Base-by-base conservation (phyloP, 35 echinoderm and acorn worm genomes). In the Anneissia japonica region DNA sequence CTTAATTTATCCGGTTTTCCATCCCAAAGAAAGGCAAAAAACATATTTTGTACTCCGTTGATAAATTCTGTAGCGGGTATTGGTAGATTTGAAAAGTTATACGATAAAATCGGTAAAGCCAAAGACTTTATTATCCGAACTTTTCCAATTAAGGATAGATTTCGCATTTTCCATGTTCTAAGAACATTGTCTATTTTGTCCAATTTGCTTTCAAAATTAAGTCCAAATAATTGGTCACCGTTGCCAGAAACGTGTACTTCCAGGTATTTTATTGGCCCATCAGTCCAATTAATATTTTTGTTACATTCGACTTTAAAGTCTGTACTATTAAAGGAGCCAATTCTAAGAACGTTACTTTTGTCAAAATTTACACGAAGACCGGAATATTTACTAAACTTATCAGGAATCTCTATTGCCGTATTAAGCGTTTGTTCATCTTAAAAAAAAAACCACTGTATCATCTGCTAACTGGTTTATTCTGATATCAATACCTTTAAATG, bases 351-450 rank as follows among this genome's bases (percentile, higher is more conserved):
- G 1, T 86, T 51, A 75, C 76, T 77, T 87, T 91, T 77, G 31
- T 83, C 80, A 37, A 87, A 87, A 31, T 87, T 91, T 14, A 91
- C 43, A 37, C 46, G 76, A 34, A 91, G 84, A 5, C 79, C 90
- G 37, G 84, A 86, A n/a, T 36, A 45, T 13, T 31, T 51, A 38
- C 41, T 21, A 35, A 86, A 91, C 0, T 40, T 64, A 26, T 72
- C 35, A 32, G 82, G 74, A 39, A 86, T 73, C 9, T 81, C 30
- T 34, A 91, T 35, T 37, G 77, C 46, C 34, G 30, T 51, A 33
- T 36, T 64, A 37, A 80, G 7, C 10, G 82, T 73, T 3, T 75
- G 28, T 30, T 39, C 72, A 76, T 64, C 85, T 56, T 92, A 23
- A 5, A 86, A 85, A 88, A 72, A 78, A 21, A 92, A 51, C n/a